Conservation (phyloP, 2,888 invertebrate genomes). For the Rhingia campestris region DNA sequence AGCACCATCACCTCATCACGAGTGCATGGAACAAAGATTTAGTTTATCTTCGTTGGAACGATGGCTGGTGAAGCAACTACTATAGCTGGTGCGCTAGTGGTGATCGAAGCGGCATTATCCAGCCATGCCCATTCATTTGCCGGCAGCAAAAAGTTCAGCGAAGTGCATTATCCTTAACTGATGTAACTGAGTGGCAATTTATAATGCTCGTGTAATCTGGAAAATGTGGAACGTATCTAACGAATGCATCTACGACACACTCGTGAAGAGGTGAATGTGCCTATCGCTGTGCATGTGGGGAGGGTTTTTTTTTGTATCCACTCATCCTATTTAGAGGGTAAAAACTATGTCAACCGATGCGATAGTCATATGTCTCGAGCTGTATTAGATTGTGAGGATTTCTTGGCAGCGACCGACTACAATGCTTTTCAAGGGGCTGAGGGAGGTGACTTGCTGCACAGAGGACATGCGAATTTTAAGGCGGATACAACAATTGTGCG, state of each 20-base stretch:
- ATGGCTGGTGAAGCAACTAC: not conserved
- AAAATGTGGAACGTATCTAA: constrained; percentile 64
- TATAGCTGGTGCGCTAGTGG: constrained; percentile 1
- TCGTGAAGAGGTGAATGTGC: constrained; percentile 37
- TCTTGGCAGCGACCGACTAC: constrained; percentile 35
- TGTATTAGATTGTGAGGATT: constrained; percentile 44
- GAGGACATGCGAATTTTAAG: constrained; percentile 30
- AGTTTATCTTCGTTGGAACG: constrained; percentile 34
- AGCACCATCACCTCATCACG: constrained; percentile 37
- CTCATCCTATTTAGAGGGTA: constrained; percentile 29
- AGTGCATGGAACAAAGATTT: constrained; percentile 30
- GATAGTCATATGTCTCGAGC: constrained; percentile 60
- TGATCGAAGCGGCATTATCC: constrained; percentile 44
- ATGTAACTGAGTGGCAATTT: constrained; percentile 74
- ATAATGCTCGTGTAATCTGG: constrained; percentile 68
- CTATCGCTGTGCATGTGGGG: constrained; percentile 19
- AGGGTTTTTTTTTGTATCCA: constrained; percentile 20
- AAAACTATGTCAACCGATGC: constrained; percentile 65
- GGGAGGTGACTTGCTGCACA: not conserved
- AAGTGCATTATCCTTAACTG: constrained; percentile 70
- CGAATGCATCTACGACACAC: constrained; percentile 50
- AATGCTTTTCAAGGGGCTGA: not conserved
- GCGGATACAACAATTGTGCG: constrained; percentile 30
- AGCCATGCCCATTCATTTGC: constrained; percentile 52
- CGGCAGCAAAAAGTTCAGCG: constrained; percentile 67